Evolutionary conservation across 2,113 vertebrate genomes (phyloP).

Genomic region (Pseudopodoces humilis): DNA sequence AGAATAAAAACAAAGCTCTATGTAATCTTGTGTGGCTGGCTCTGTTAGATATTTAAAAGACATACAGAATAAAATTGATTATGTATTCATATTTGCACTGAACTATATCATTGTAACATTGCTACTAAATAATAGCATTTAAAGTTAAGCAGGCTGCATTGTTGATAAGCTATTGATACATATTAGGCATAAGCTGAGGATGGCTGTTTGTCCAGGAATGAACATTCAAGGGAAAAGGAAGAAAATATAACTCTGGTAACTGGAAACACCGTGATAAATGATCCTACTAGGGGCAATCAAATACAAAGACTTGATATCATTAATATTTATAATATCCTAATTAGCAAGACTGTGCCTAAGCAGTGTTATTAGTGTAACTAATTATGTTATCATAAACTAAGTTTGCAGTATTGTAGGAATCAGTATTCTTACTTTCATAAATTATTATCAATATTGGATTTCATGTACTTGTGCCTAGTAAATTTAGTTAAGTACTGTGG

Average conservation of each 20-base stretch:
- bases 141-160: background rate
- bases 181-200: background rate
- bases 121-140: background rate
- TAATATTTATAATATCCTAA: slow-evolving; percentile 78
- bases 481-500: slow-evolving; percentile 46
- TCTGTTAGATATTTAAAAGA: background rate
- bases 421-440: slow-evolving; percentile 58
- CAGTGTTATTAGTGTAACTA: slow-evolving; percentile 71
- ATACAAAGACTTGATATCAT: slow-evolving; percentile 69
- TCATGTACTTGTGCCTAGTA: slow-evolving; percentile 40
- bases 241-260: slow-evolving; percentile 2
- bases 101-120: background rate
- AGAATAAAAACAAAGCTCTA: slow-evolving; percentile 61
- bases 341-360: slow-evolving; percentile 71
- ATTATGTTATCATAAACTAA: slow-evolving; percentile 74
- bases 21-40: slow-evolving; percentile 5
- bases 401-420: slow-evolving; percentile 57
- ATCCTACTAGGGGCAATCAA: slow-evolving; percentile 68
- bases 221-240: slow-evolving; percentile 26
- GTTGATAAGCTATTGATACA: background rate
- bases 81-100: background rate
- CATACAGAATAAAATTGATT: background rate
- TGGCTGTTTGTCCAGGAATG: background rate
- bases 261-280: slow-evolving; percentile 62
- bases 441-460: slow-evolving; percentile 64